Conservation (phyloP, 2,113 vertebrate genomes). For the Clupea harengus region DNA sequence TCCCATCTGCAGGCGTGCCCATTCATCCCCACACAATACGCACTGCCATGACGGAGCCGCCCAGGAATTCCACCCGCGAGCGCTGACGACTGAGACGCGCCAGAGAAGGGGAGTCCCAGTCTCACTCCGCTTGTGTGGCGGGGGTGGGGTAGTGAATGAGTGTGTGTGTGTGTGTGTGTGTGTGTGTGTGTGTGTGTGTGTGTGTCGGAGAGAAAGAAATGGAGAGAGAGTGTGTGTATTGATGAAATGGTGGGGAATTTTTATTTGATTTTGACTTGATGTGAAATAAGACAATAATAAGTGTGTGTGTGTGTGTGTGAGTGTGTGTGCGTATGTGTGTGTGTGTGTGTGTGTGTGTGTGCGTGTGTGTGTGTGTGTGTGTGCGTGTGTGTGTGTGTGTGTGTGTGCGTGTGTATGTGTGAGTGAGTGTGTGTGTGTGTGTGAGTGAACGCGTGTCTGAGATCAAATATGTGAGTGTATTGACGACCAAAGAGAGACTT, state of each 20-base stretch:
- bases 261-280: not conserved
- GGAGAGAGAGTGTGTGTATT: not conserved
- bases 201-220: too few species aligned
- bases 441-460: not conserved
- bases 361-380: too few species aligned
- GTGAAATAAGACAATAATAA: too few species aligned
- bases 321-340: too few species aligned
- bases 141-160: too few species aligned
- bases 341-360: too few species aligned
- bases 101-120: constrained; percentile 35
- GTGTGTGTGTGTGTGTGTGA: too few species aligned
- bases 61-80: constrained; percentile 47
- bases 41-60: constrained; percentile 57
- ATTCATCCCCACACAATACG: constrained; percentile 59
- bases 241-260: not conserved
- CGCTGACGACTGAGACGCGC: not conserved
- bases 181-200: not conserved
- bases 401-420: not conserved
- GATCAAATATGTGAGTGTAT: not conserved
- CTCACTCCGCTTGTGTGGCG: too few species aligned
- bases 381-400: not conserved
- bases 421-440: not conserved
- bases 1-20: constrained; percentile 34
- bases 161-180: not conserved
- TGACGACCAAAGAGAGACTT: not conserved